Percentiles rank a stretch among this genome's conserved stretches.
Conservation (phyloP, 2,888 invertebrate genomes). For the Ormyrus pomaceus region DNA sequence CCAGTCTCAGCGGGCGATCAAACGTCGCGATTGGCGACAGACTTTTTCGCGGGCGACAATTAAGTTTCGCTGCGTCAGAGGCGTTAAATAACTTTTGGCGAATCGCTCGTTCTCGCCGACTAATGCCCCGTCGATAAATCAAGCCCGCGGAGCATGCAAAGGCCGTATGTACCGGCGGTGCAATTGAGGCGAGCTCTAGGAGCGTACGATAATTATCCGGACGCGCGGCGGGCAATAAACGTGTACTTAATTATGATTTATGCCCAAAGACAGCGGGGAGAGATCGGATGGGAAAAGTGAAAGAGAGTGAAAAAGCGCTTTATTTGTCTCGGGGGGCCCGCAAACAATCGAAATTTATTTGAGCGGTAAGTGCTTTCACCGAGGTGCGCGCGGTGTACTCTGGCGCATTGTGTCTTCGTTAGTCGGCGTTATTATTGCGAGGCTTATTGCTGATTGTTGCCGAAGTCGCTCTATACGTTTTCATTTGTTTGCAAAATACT, state of each 20-base stretch:
- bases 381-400: no score
- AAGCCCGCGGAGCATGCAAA: slow-evolving; percentile 6
- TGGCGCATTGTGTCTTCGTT: no score
- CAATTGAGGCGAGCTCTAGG: not conserved
- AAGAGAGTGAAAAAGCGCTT: not conserved
- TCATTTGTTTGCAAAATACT: no score
- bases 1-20: not conserved
- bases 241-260: slow-evolving; percentile 38
- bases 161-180: not conserved
- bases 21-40: not conserved
- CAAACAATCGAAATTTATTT: no score
- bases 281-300: not conserved
- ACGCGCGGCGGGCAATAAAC: not conserved
- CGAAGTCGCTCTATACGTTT: no score
- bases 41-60: slow-evolving; percentile 26
- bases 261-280: not conserved
- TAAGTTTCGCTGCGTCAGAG: slow-evolving; percentile 2
- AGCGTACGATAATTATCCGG: slow-evolving; percentile 12
- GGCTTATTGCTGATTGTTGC: no score
- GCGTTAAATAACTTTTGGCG: slow-evolving; percentile 29
- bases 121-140: slow-evolving; percentile 23
- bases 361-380: no score
- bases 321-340: not conserved
- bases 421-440: no score
- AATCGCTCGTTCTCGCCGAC: not conserved